Evolutionary conservation across 2,888 invertebrate genomes (phyloP).

Genomic region (Eupithecia pulchellata): DNA sequence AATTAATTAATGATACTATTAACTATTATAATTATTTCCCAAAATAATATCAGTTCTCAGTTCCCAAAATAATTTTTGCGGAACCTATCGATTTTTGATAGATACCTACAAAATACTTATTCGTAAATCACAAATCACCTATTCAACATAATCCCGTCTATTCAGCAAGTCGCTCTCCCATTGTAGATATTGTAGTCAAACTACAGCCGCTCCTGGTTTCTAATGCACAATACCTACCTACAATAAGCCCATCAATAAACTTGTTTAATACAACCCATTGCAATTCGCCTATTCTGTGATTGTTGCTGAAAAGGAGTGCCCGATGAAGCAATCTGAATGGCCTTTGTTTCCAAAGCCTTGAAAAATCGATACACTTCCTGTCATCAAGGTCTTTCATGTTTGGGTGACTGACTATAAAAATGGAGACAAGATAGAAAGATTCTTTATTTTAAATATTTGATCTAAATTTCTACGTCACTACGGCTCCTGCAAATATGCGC

Average conservation of each 20-base stretch:
- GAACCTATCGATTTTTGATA: background rate
- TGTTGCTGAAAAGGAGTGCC: constrained; percentile 30
- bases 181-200: constrained; percentile 18
- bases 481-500: background rate
- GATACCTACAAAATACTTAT: background rate
- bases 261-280: constrained; percentile 24
- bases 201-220: constrained; percentile 35
- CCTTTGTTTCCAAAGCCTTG: constrained; percentile 43
- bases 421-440: no score
- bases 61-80: no score
- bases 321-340: constrained; percentile 33
- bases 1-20: no score
- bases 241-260: background rate
- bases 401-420: no score
- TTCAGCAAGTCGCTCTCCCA: constrained; percentile 11
- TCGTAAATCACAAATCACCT: background rate
- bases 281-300: constrained; percentile 35
- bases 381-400: constrained; percentile 11
- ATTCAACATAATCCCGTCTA: background rate
- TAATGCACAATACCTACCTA: constrained; percentile 18
- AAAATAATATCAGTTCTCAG: background rate
- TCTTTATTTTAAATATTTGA: background rate
- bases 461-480: background rate
- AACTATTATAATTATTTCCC: no score
- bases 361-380: constrained; percentile 25